These are phyloP conservation scores for Xiphophorus couchianus DNA, from an alignment of 2,113 vertebrate species.

Conservation along the genomic window DNA sequence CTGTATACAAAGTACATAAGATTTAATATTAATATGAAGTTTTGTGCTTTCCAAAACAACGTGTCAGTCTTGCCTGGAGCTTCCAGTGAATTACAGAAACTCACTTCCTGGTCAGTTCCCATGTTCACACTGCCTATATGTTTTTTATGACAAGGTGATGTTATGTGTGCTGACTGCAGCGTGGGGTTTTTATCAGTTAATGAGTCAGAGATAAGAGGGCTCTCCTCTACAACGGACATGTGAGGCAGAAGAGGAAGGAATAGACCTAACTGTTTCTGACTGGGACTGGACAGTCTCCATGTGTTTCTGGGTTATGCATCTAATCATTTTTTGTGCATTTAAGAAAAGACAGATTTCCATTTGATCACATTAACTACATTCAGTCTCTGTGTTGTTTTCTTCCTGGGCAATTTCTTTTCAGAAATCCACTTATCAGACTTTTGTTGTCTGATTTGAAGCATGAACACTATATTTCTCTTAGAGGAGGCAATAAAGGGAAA, in stretches of 20 bases:
- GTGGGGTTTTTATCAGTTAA: conserved; percentile 64
- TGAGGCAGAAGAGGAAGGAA: conserved; percentile 55
- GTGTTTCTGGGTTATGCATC: not conserved
- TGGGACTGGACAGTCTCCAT: not conserved
- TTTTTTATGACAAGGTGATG: conserved; percentile 16
- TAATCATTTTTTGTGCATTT: not conserved
- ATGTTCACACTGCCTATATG: conserved; percentile 1
- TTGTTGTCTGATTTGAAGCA: not conserved
- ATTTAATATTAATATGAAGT: not conserved
- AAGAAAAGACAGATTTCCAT: not conserved
- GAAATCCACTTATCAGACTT: not conserved
- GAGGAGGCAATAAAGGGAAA: not conserved
- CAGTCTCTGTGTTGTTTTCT: not conserved
- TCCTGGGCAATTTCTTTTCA: conserved; percentile 18
- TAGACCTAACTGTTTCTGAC: not conserved
- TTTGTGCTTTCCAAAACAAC: not conserved
- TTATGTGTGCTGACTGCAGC: conserved; percentile 10
- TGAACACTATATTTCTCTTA: not conserved
- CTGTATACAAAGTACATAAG: not conserved
- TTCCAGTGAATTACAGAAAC: not conserved
- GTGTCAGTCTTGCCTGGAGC: not conserved
- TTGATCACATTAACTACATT: conserved; percentile 3
- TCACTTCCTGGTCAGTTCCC: conserved; percentile 42
- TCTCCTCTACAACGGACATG: conserved; percentile 55
- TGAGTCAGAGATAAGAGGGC: conserved; percentile 60